A percentile compares a stretch with the other conserved stretches of the same genome.
Conservation (phyloP, 2,797 vertebrate species). For the Meda fulgida region DNA sequence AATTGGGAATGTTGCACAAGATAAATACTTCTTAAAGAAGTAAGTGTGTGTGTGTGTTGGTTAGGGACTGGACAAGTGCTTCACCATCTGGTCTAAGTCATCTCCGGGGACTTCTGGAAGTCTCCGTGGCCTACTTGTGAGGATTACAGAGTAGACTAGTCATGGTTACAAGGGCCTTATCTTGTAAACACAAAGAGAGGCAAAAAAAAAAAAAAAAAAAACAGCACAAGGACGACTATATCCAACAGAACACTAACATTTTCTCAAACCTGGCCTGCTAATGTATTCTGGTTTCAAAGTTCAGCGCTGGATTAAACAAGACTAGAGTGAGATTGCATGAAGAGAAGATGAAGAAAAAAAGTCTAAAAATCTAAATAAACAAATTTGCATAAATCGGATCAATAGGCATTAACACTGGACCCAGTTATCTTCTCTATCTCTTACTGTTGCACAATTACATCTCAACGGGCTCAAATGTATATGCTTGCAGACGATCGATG, state of each 20-base stretch:
- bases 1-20: conserved; percentile 57
- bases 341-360: not conserved
- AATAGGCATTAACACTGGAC: not conserved
- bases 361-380: not conserved
- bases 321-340: not conserved
- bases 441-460: conserved; percentile 29
- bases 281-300: conserved; percentile 7
- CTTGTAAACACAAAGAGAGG: not conserved
- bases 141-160: conserved; percentile 24
- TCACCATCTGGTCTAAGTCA: conserved; percentile 60
- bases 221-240: not conserved
- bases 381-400: not conserved
- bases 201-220: not conserved
- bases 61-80: not conserved
- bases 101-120: conserved; percentile 21
- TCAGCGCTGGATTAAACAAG: not conserved
- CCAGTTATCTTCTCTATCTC: not conserved
- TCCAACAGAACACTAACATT: conserved; percentile 21
- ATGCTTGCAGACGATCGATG: conserved; percentile 35
- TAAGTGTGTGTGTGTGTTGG: conserved; percentile 5
- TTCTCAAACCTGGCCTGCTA: not conserved
- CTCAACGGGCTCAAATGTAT: not conserved
- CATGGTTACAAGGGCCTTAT: conserved; percentile 6
- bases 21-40: conserved; percentile 64
- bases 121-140: conserved; percentile 35